phyloP scores from a whole-genome alignment of 2,797 vertebrate species.

The Sebastes umbrosus region DNA sequence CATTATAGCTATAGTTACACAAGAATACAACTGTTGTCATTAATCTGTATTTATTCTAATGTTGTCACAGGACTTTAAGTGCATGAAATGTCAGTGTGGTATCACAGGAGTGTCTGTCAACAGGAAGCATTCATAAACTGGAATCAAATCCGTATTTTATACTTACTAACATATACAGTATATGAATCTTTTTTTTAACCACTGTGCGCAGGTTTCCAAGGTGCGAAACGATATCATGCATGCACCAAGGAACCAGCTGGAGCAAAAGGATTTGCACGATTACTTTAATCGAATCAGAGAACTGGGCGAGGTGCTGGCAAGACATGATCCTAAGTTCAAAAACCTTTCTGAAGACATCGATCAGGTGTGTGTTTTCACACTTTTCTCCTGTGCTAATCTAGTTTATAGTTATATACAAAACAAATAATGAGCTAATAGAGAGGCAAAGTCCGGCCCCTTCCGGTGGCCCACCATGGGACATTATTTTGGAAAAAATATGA shows the following conservation, averaged over 20 bases:
- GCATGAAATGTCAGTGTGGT: too few relatives aligned
- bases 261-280: fast-evolving
- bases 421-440: background rate
- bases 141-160: background rate
- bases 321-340: fast-evolving
- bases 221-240: background rate
- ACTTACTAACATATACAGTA: background rate
- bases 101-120: too few relatives aligned
- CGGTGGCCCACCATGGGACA: too few relatives aligned
- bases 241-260: fast-evolving
- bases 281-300: background rate
- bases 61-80: too few relatives aligned
- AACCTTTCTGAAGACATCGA: background rate
- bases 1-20: too few relatives aligned
- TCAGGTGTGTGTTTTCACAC: background rate
- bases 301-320: background rate
- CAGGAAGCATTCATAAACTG: too few relatives aligned
- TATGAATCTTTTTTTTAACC: background rate
- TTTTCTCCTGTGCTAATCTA: background rate
- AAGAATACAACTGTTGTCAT: too few relatives aligned
- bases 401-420: background rate
- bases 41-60: too few relatives aligned
- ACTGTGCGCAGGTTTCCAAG: background rate
- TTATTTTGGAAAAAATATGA: too few relatives aligned
- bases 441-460: too few relatives aligned